These are phyloP conservation scores for Troilus luridus DNA, from an alignment of 2,888 invertebrate species.

Conservation along the genomic window DNA sequence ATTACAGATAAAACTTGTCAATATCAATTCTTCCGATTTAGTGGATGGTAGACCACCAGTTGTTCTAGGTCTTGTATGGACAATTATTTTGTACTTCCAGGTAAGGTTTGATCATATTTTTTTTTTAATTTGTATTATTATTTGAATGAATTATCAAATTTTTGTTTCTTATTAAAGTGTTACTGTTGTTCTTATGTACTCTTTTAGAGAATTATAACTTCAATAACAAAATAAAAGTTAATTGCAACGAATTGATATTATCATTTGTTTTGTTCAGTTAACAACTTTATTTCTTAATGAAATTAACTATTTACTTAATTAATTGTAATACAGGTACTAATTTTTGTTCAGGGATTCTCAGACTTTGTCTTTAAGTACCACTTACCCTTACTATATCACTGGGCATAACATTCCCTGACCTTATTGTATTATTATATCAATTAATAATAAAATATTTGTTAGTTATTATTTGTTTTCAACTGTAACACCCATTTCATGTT, in stretches of 20 bases:
- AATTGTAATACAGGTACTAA: neutral
- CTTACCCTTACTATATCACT: no score
- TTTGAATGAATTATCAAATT: conserved; percentile 10
- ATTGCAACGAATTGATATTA: neutral
- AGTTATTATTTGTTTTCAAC: no score
- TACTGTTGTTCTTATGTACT: no score
- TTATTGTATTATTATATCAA: no score
- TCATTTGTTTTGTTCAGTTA: neutral
- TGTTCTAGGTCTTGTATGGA: conserved; percentile 97
- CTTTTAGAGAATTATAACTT: neutral
- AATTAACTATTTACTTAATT: neutral
- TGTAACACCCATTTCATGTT: no score
- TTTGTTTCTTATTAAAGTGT: neutral
- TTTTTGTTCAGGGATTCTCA: neutral
- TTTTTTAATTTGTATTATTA: neutral
- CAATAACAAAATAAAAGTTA: neutral
- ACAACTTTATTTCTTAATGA: neutral
- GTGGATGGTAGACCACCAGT: conserved; percentile 97
- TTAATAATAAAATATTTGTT: no score
- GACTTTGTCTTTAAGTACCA: no score
- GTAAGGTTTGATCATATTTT: conserved; percentile 72
- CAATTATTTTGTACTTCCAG: conserved; percentile 98
- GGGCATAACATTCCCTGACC: no score
- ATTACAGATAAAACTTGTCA: conserved; percentile 91
- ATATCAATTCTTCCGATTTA: conserved; percentile 96